A percentile compares a stretch with the other conserved stretches of the same genome.
These are phyloP conservation scores for Mythimna loreyi DNA, from an alignment of 2,888 invertebrate genomes.

Conservation along the genomic window DNA sequence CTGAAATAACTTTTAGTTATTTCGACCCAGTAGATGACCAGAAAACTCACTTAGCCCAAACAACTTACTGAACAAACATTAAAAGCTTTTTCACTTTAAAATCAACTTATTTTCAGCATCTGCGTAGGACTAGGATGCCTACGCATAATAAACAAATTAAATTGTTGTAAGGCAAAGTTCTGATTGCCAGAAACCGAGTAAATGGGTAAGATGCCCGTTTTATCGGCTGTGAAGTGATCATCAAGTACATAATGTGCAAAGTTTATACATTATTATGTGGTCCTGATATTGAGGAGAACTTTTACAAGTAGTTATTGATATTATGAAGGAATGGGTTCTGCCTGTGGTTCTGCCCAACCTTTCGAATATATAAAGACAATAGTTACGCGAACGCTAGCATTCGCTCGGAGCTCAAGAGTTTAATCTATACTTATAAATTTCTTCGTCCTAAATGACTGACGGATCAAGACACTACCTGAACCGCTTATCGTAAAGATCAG, in stretches of 20 bases:
- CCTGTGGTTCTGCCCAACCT: too few species aligned
- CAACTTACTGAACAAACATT: neutral
- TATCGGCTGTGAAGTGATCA: conserved; percentile 53
- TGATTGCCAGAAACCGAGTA: conserved; percentile 42
- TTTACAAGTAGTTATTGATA: conserved; percentile 13
- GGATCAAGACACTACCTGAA: too few species aligned
- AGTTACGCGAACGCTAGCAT: too few species aligned
- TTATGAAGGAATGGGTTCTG: conserved; percentile 10
- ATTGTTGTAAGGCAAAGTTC: conserved; percentile 48
- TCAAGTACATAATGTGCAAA: conserved; percentile 59
- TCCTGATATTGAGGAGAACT: conserved; percentile 35
- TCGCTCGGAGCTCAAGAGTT: too few species aligned
- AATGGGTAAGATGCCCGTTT: conserved; percentile 40
- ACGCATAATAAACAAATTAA: conserved; percentile 33
- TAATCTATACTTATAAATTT: too few species aligned
- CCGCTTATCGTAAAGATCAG: too few species aligned
- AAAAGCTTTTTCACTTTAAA: neutral
- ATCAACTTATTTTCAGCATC: conserved; percentile 2
- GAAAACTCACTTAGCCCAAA: neutral
- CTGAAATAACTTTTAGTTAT: neutral
- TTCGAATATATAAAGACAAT: too few species aligned
- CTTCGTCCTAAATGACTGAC: too few species aligned
- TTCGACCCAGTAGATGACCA: neutral
- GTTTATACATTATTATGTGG: conserved; percentile 56
- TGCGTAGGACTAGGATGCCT: neutral